Base-by-base conservation (phyloP, 92 coral and sea anemone genomes). In the Palythoa caribaeorum region DNA sequence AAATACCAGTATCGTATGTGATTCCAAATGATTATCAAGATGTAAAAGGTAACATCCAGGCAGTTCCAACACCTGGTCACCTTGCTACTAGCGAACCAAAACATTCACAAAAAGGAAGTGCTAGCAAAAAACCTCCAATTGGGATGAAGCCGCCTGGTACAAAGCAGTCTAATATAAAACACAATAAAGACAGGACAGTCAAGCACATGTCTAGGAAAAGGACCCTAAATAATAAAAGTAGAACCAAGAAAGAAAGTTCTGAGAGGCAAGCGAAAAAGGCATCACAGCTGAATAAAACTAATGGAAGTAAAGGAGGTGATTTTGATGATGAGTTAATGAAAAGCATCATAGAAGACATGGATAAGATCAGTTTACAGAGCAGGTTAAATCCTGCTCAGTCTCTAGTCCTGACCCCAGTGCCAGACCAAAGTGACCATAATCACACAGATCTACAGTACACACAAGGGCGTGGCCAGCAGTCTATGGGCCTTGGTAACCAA, bases 261-360 rank as follows among this genome's bases (percentile, higher is more conserved):
- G 65, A 78, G 53, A 68, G 63, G 39, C 79, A 62, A 15, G n/a
- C 60, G 9, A 73, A 62, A 65, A 83, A 39, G 38, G 65, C 13
- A 73, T 12, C 39, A 6, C 83, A 55, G 21, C 44, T 3, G 36
- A 84, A 37, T 68, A 84, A 55, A 3, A 76, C 76, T 37, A 50
- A 13, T 4, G 35, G 50, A 47, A 11, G 11, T 5, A 48, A 75
- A 14, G 75, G 60, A 39, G 48, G 55, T 62, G 78, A 54, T 60
- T 92, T 87, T 62, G 91, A 89, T 44, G 98, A 95, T 51, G 92
- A 89, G 65, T 73, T 95, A 39, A 89, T 95, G 66, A 90, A 93
- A 63, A 90, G 90, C 87, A 95, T 95, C 28, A 86, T 85, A 55
- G 88, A 95, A 35, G 93, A 95, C 83, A 95, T 95, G 98, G 96